Conservation (phyloP, 1,140 invertebrate genomes). For the Paralvinella palmiformis region DNA sequence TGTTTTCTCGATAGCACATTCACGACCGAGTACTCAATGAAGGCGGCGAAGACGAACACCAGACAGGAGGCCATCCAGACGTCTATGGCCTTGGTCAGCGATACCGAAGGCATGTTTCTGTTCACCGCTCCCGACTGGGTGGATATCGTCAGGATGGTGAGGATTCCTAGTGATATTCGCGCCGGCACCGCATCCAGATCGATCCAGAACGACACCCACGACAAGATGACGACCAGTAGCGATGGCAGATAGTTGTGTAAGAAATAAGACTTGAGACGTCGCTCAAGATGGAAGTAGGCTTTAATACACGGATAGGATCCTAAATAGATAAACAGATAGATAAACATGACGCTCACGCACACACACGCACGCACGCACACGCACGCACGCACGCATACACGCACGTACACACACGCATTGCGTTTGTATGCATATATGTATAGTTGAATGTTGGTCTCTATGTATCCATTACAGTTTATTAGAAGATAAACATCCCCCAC, state of each 20-base stretch:
- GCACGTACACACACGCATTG: no score
- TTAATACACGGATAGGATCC: neutral
- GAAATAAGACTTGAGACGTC: slow-evolving; percentile 68
- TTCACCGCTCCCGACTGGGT: slow-evolving; percentile 14
- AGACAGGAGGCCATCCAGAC: slow-evolving; percentile 45
- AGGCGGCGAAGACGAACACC: slow-evolving; percentile 40
- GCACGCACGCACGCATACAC: no score
- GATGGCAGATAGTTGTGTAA: slow-evolving; percentile 86
- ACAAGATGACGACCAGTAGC: slow-evolving; percentile 55
- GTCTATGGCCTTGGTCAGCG: slow-evolving; percentile 52
- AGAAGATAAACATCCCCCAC: no score
- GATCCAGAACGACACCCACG: slow-evolving; percentile 21
- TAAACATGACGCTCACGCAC: no score
- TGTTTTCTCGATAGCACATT: slow-evolving; percentile 34
- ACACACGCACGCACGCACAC: no score
- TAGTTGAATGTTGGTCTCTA: no score
- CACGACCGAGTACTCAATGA: slow-evolving; percentile 43
- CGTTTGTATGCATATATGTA: no score
- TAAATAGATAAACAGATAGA: neutral
- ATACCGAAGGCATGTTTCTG: slow-evolving; percentile 33
- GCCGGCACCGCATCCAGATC: slow-evolving; percentile 17
- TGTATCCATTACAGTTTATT: no score
- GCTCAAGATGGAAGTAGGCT: neutral
- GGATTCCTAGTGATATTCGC: slow-evolving; percentile 41
- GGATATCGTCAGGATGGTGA: slow-evolving; percentile 21